Evolutionary conservation across 1,140 invertebrate species (phyloP).

Genomic region (Drosophila yakuba): DNA sequence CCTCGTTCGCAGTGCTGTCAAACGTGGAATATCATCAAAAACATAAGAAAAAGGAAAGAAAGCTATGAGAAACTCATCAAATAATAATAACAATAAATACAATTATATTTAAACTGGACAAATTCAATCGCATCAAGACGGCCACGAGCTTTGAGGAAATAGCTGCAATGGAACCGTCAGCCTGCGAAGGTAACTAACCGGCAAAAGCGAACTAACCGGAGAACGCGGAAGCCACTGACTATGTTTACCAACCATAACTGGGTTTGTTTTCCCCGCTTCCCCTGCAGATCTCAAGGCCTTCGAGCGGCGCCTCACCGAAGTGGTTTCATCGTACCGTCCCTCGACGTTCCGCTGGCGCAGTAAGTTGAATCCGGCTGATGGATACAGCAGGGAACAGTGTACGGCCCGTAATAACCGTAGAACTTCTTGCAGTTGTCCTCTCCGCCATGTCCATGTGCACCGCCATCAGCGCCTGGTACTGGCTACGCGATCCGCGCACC

Average conservation of each 20-base stretch:
- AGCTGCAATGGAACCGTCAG: slow-evolving; percentile 79
- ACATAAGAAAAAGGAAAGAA: slow-evolving; percentile 52
- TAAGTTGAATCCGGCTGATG: slow-evolving; percentile 85
- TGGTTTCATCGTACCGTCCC: slow-evolving; percentile 96
- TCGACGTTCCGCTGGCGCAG: slow-evolving; percentile 96
- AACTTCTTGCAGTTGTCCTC: slow-evolving; percentile 89
- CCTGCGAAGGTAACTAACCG: slow-evolving; percentile 71
- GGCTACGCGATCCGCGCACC: slow-evolving; percentile 96
- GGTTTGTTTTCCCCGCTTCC: slow-evolving; percentile 35
- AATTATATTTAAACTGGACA: slow-evolving; percentile 72
- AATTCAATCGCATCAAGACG: slow-evolving; percentile 62
- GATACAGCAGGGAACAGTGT: neutral
- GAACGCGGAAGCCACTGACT: slow-evolving; percentile 22
- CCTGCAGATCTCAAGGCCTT: slow-evolving; percentile 97
- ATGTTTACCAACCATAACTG: slow-evolving; percentile 44
- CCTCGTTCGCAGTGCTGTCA: slow-evolving; percentile 9
- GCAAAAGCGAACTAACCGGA: no score
- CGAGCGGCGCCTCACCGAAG: slow-evolving; percentile 97
- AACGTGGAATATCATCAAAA: slow-evolving; percentile 39
- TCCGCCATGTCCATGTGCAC: slow-evolving; percentile 94
- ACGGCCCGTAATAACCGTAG: slow-evolving; percentile 19
- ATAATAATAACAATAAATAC: slow-evolving; percentile 37
- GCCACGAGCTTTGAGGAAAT: slow-evolving; percentile 79
- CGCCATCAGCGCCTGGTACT: slow-evolving; percentile 96
- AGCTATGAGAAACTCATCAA: slow-evolving; percentile 72